A percentile compares a stretch with the other conserved stretches of the same genome.
Conservation (phyloP, 2,888 invertebrate species). For the Saturnia pavonia region DNA sequence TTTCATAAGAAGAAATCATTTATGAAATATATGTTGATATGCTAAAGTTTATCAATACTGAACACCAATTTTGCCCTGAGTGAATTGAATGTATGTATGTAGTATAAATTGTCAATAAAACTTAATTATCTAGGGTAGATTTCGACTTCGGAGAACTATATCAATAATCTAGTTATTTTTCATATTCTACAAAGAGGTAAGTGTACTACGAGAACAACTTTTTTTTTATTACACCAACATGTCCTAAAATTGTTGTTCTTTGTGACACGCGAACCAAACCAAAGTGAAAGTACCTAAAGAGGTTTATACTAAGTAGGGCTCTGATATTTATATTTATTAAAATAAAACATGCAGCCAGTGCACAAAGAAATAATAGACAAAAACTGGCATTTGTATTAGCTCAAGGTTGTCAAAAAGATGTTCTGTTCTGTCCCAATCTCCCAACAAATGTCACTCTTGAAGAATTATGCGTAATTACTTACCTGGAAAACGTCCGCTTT, state of each 20-base stretch:
- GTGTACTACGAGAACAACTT: too few relatives aligned
- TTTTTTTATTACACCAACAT: neutral
- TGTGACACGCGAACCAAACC: neutral
- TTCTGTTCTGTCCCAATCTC: conserved; percentile 43
- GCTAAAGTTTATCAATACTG: too few relatives aligned
- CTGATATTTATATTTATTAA: neutral
- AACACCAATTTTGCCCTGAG: neutral
- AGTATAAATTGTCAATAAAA: neutral
- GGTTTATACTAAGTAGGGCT: neutral
- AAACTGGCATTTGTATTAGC: conserved; percentile 52
- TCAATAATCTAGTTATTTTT: neutral
- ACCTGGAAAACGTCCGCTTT: conserved; percentile 49
- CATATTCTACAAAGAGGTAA: neutral
- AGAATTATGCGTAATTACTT: conserved; percentile 67
- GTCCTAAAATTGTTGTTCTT: neutral
- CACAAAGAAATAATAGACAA: conserved; percentile 58
- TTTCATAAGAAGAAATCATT: neutral
- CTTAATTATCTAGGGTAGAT: neutral
- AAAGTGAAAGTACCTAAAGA: conserved; percentile 14
- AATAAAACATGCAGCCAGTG: conserved; percentile 20
- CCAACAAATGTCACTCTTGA: conserved; percentile 59
- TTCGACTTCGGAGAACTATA: neutral
- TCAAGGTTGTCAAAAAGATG: conserved; percentile 76
- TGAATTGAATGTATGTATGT: neutral
- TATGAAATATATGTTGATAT: neutral